These are phyloP conservation scores for Malurus alboscapulatus DNA, from an alignment of 2,113 vertebrate species.

Conservation along the genomic window DNA sequence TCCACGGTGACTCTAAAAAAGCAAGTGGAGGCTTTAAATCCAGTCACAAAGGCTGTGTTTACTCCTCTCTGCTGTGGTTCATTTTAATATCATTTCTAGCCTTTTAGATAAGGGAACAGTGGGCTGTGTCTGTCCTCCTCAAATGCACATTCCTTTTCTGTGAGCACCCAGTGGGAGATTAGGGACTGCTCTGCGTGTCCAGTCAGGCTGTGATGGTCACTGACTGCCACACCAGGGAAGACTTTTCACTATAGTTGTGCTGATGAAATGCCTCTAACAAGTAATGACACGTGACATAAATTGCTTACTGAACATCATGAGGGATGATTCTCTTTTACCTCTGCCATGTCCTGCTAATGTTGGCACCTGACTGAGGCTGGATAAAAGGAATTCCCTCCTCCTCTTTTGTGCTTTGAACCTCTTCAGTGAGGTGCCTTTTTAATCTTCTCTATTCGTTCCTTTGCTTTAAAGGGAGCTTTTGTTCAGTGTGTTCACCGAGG, in stretches of 20 bases:
- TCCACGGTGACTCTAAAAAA: background rate
- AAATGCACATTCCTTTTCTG: background rate
- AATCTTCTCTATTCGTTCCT: background rate
- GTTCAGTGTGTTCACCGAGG: background rate
- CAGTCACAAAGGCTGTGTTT: background rate
- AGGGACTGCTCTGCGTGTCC: background rate
- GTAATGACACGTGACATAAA: background rate
- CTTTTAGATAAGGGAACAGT: background rate
- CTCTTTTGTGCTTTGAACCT: background rate
- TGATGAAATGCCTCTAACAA: background rate
- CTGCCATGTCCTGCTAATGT: background rate
- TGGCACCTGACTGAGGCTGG: background rate
- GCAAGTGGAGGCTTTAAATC: background rate
- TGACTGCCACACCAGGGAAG: background rate
- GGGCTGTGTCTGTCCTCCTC: background rate
- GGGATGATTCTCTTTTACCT: background rate
- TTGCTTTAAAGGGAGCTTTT: conserved; percentile 30
- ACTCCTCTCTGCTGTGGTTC: background rate
- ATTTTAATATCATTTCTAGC: background rate
- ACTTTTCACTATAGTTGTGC: background rate
- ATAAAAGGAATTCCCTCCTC: conserved; percentile 4
- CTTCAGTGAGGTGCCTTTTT: background rate
- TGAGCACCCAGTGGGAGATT: background rate
- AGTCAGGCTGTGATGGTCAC: background rate
- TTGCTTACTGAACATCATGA: background rate